Evolutionary conservation across 2,888 invertebrate genomes (phyloP), one percentile per base, ranked within the genome.

Genomic region (Lithophane socia): DNA sequence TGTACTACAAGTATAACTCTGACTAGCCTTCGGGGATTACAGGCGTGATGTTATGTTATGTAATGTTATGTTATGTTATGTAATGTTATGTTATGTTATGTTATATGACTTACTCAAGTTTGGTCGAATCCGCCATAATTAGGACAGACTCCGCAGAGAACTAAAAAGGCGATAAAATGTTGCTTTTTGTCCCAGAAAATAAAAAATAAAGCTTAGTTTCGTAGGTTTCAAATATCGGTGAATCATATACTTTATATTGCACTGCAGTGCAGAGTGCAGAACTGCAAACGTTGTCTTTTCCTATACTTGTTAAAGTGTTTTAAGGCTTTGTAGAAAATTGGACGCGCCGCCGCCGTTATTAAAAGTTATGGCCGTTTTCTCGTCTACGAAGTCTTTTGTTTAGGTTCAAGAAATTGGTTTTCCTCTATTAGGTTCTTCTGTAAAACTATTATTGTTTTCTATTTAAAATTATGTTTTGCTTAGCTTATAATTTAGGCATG

Each of bases 311-410:
- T 69, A 54, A 56, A 73, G n/a, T 70, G n/a, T 77, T 76, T 75
- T 58, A 81, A 77, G 73, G 70, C 73, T 77, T 77, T 49, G 54
- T 5, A 67, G 85, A 77, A 85, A 83, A 82, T 83, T 83, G 82
- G 69, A 85, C 58, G 72, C 69, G 49, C 37, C 56, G 49, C 37
- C 56, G 18, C 13, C 49, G 12, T 82, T 83, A 76, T 81, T 76
- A 73, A 81, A 82, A 85, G 37, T 85, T 82, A 85, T 81, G 47
- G 29, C 21, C 16, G 61, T 66, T 58, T 68, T 66, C 75, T 80
- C 54, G 44, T 85, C 60, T 60, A 13, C 42, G 56, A 16, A 56
- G n/a, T 9, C 24, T 71, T 71, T 71, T 68, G 29, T 69, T 68
- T 80, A 58, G 54, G 56, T 75, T 63, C 16, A 37, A 5, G n/a